A percentile compares a stretch with the other conserved stretches of the same genome.
phyloP scores from a whole-genome alignment of 2,113 vertebrate genomes.

The Alouatta palliata region DNA sequence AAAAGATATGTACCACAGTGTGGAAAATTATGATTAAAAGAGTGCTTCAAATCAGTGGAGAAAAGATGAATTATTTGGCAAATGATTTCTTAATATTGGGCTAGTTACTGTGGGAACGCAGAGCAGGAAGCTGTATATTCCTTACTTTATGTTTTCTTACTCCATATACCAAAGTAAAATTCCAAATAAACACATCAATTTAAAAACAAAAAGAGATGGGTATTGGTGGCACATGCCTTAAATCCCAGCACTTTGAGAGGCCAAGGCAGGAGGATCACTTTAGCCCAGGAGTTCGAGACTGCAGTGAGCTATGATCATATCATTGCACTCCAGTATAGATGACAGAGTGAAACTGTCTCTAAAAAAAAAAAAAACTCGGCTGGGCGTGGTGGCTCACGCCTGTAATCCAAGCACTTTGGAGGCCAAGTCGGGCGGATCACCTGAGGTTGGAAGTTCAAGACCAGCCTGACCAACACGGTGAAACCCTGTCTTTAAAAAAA shows the following conservation, averaged over 20 bases:
- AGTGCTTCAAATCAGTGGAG: background rate
- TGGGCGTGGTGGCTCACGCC: too few species aligned
- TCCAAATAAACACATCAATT: constrained; percentile 14
- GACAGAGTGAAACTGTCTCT: too few species aligned
- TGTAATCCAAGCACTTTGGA: too few species aligned
- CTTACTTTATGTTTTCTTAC: background rate
- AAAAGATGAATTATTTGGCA: constrained; percentile 28
- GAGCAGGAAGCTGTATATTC: background rate
- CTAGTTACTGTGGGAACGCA: background rate
- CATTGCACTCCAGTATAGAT: too few species aligned
- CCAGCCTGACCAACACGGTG: too few species aligned
- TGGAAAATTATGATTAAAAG: constrained; percentile 11
- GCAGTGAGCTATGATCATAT: too few species aligned
- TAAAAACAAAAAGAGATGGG: background rate
- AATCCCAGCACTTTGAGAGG: too few species aligned
- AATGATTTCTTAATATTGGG: constrained; percentile 12
- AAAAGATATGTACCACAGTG: background rate
- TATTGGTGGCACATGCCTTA: background rate
- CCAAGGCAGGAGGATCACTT: too few species aligned
- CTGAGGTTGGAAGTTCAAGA: too few species aligned
- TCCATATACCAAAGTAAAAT: constrained; percentile 1
- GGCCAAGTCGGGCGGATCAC: too few species aligned
- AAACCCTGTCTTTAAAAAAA: too few species aligned
- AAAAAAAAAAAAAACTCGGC: background rate
- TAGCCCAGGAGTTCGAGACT: too few species aligned